A percentile compares a stretch with the other conserved stretches of the same genome.
These are phyloP conservation scores for Enteromius treurensis DNA, from an alignment of 2,797 vertebrate species.

Conservation along the genomic window DNA sequence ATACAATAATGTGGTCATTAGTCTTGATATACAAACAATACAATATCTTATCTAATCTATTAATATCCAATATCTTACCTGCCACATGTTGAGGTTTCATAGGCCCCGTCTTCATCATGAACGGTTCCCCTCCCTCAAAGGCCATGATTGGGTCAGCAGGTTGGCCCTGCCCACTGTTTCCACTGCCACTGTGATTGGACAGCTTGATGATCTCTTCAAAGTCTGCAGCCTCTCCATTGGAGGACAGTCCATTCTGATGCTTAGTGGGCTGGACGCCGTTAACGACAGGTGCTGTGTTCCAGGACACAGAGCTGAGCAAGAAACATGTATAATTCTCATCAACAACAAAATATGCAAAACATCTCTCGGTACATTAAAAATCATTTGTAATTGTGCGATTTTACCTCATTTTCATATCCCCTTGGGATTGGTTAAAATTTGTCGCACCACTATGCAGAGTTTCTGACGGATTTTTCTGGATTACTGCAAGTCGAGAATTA, in stretches of 20 bases:
- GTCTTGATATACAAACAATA: too few species aligned
- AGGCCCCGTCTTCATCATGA: slow-evolving; percentile 88
- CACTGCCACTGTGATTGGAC: slow-evolving; percentile 70
- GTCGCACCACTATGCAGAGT: slow-evolving; percentile 32
- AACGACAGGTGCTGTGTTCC: slow-evolving; percentile 68
- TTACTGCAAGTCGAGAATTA: slow-evolving; percentile 54
- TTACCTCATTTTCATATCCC: slow-evolving; percentile 56
- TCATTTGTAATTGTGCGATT: neutral
- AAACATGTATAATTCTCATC: neutral
- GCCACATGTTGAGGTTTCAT: slow-evolving; percentile 91
- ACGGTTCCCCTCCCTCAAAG: slow-evolving; percentile 87
- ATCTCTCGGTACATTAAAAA: neutral
- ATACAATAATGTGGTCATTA: neutral
- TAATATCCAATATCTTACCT: slow-evolving; percentile 74
- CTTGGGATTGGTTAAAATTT: slow-evolving; percentile 60
- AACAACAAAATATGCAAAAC: neutral
- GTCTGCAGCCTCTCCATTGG: slow-evolving; percentile 73
- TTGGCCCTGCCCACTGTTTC: slow-evolving; percentile 64
- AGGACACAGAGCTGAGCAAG: slow-evolving; percentile 50
- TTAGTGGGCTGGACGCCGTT: slow-evolving; percentile 83
- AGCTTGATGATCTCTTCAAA: slow-evolving; percentile 76
- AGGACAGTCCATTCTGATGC: slow-evolving; percentile 89
- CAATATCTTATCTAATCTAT: neutral
- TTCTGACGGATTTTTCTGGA: slow-evolving; percentile 56
- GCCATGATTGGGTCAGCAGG: slow-evolving; percentile 80